Evolutionary conservation across 2,113 vertebrate species (phyloP).

Genomic region (Pristiophorus japonicus): DNA sequence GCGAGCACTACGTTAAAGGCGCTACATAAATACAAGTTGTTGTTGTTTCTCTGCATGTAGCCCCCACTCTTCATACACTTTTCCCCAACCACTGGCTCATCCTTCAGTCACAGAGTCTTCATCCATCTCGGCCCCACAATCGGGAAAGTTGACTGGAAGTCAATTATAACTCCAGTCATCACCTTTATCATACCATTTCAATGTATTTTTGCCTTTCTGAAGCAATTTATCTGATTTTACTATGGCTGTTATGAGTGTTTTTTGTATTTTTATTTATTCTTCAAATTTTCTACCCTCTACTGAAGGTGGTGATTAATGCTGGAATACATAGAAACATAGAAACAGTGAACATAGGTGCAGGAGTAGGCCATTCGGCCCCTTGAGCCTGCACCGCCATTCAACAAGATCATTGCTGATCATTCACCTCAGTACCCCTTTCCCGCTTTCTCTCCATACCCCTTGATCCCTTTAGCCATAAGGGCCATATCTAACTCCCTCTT

Average conservation of each 20-base stretch:
- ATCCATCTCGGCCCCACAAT: background rate
- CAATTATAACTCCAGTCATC: too few relatives aligned
- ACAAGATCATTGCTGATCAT: too few relatives aligned
- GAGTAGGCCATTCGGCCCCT: too few relatives aligned
- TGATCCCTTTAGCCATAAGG: too few relatives aligned
- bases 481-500: too few relatives aligned
- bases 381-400: too few relatives aligned
- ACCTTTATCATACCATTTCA: background rate
- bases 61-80: background rate
- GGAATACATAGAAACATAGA: too few relatives aligned
- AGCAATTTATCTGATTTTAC: background rate
- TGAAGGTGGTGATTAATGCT: background rate
- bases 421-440: too few relatives aligned
- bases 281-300: background rate
- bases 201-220: background rate
- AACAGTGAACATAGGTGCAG: too few relatives aligned
- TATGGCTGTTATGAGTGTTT: background rate
- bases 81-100: background rate
- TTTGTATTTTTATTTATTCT: background rate
- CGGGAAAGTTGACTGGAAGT: background rate
- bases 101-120: background rate
- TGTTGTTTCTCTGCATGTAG: background rate
- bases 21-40: too few relatives aligned
- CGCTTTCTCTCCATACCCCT: too few relatives aligned
- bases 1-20: too few relatives aligned